Base-by-base conservation (phyloP, 92 coral and sea anemone genomes). In the Heliopora coerulea region DNA sequence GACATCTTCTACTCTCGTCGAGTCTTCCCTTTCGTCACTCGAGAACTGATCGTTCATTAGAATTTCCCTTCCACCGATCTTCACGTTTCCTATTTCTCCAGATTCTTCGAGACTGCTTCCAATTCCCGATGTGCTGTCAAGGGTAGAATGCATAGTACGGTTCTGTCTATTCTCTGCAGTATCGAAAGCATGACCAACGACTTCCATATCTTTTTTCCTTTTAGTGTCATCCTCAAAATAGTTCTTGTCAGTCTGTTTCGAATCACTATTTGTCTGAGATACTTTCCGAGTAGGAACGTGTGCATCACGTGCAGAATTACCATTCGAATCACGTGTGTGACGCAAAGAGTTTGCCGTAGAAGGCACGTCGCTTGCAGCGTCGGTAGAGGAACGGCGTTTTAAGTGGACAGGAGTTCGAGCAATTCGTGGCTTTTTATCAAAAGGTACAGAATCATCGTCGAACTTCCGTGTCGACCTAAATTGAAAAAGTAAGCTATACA, bases 341-440 rank as follows among this genome's bases (percentile, higher is more conserved):
- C 79, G 73, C 13, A 56, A 73, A 59, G 56, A 65, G 23, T 65
- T 65, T 8, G 91, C 74, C 21, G 49, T 30, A n/a, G 35, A 4
- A 18, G 62, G 31, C 8, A 5, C 29, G 33, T 69, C 76, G n/a
- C 23, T 30, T 4, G 62, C 56, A 12, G 15, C 46, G 18, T 69
- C 76, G 14, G 76, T 17, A 28, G 76, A 50, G 0, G 90, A 86
- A 30, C 76, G 83, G 26, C 88, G 86, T 60, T 78, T 84, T 19
- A 86, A 50, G 62, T 83, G 87, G 10, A 85, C 65, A 25, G 98
- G 98, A 10, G 98, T 93, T 26, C 97, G 87, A 39, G 96, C 96
- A 48, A 93, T 90, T 21, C 98, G 96, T 31, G 98, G 98, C 58
- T 83, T 84, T 54, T 89, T 72, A 52, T 86, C 89, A 75, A 93